phyloP scores from a whole-genome alignment of 2,797 vertebrate species.

The Setipinna tenuifilis region DNA sequence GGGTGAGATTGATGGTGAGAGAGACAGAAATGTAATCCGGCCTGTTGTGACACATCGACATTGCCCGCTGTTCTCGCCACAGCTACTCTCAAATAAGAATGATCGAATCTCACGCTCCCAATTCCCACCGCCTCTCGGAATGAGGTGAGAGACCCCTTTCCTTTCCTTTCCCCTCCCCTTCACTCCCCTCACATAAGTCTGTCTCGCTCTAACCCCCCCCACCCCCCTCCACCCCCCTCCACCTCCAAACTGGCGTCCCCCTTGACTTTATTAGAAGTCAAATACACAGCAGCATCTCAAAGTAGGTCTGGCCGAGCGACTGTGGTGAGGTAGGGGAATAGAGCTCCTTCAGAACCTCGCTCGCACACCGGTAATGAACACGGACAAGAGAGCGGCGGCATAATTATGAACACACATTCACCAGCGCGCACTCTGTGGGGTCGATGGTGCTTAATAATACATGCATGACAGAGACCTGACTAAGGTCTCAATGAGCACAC shows the following conservation, averaged over 20 bases:
- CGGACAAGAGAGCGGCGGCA: background rate
- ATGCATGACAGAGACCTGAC: background rate
- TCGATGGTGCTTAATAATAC: conserved; percentile 18
- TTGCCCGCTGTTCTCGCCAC: conserved; percentile 46
- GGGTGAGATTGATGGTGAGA: conserved; percentile 21
- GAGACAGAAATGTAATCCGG: conserved; percentile 44
- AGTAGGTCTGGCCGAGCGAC: conserved; percentile 25
- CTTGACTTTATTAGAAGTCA: conserved; percentile 53
- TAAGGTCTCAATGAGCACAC: background rate
- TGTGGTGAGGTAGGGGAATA: background rate
- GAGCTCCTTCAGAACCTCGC: too few relatives aligned
- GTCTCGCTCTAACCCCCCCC: background rate
- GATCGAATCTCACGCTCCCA: conserved; percentile 53
- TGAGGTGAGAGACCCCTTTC: conserved; percentile 36
- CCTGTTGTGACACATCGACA: conserved; percentile 50
- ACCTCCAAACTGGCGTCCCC: background rate
- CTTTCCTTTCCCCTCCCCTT: conserved; percentile 20
- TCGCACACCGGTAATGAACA: too few relatives aligned
- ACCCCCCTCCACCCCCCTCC: background rate
- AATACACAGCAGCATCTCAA: conserved; percentile 49
- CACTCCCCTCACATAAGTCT: background rate
- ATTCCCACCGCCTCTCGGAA: conserved; percentile 39
- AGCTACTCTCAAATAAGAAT: conserved; percentile 54
- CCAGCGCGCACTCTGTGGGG: background rate
- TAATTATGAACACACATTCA: background rate